A percentile compares a stretch with the other conserved stretches of the same genome.
Evolutionary conservation across 2,797 vertebrate genomes (phyloP).

Genomic region (Babyrousa celebensis): DNA sequence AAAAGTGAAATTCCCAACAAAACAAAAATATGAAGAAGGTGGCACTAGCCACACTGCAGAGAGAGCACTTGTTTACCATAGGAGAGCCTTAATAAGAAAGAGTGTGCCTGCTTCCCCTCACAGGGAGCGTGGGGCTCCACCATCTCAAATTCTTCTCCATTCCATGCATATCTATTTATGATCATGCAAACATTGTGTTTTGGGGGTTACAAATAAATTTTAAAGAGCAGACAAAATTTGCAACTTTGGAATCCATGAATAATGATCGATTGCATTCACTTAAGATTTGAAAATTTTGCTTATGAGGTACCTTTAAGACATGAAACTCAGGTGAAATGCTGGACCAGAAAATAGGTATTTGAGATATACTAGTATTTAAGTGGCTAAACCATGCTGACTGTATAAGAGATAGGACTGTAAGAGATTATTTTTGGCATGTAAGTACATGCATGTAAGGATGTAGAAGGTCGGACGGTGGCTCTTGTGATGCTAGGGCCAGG

Average conservation of each 20-base stretch:
- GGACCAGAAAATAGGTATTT: slow-evolving; percentile 49
- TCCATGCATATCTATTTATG: neutral
- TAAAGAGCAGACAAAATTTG: neutral
- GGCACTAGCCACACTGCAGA: neutral
- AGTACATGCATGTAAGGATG: neutral
- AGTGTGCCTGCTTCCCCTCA: neutral
- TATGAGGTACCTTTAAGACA: neutral
- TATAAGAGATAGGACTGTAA: neutral
- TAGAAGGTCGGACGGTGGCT: neutral
- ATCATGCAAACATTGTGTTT: neutral
- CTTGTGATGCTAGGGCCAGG: neutral
- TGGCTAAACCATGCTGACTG: neutral
- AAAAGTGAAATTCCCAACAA: slow-evolving; percentile 47
- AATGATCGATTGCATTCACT: slow-evolving; percentile 20
- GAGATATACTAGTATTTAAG: slow-evolving; percentile 16
- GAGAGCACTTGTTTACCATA: neutral
- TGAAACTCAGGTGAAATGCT: slow-evolving; percentile 12
- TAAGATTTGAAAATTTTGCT: slow-evolving; percentile 58
- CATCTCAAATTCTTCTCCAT: neutral
- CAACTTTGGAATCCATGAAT: neutral
- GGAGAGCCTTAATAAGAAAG: neutral
- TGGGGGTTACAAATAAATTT: neutral
- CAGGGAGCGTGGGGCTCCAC: neutral
- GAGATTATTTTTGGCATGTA: neutral
- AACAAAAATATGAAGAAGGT: neutral